phyloP scores from a whole-genome alignment of 2,113 vertebrate genomes.

The Chinchilla lanigera region DNA sequence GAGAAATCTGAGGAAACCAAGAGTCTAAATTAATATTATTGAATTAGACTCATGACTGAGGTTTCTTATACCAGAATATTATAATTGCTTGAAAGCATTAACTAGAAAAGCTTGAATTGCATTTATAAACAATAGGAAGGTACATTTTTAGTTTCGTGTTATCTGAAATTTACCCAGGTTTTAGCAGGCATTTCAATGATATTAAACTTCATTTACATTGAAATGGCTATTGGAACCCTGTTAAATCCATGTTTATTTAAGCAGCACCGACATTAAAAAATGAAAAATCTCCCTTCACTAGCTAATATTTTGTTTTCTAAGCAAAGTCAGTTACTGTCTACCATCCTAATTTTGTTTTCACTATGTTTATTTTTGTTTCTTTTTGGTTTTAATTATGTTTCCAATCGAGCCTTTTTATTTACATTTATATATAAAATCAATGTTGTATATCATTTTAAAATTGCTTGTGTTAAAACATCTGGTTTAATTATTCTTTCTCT shows the following conservation, averaged over 20 bases:
- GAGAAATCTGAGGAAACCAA: neutral
- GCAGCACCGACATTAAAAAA: constrained; percentile 42
- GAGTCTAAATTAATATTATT: neutral
- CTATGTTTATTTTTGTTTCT: constrained; percentile 64
- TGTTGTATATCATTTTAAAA: constrained; percentile 74
- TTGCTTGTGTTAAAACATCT: constrained; percentile 71
- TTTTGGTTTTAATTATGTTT: constrained; percentile 70
- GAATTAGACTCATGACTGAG: neutral
- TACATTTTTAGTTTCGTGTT: neutral
- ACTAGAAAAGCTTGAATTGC: neutral
- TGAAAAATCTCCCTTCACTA: constrained; percentile 14
- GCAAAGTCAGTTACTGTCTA: constrained; percentile 54
- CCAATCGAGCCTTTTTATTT: constrained; percentile 61
- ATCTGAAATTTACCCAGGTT: neutral
- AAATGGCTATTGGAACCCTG: neutral
- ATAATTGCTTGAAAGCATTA: neutral
- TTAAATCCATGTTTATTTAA: constrained; percentile 41
- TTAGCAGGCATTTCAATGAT: neutral
- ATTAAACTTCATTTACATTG: neutral
- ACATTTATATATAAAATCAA: constrained; percentile 71
- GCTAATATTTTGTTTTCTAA: constrained; percentile 67
- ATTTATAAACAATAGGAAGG: neutral
- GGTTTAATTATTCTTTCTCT: constrained; percentile 69
- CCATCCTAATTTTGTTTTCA: constrained; percentile 60
- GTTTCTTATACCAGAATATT: neutral